Evolutionary conservation across 2,797 vertebrate genomes (phyloP).

Genomic region (Centroberyx gerrardi): DNA sequence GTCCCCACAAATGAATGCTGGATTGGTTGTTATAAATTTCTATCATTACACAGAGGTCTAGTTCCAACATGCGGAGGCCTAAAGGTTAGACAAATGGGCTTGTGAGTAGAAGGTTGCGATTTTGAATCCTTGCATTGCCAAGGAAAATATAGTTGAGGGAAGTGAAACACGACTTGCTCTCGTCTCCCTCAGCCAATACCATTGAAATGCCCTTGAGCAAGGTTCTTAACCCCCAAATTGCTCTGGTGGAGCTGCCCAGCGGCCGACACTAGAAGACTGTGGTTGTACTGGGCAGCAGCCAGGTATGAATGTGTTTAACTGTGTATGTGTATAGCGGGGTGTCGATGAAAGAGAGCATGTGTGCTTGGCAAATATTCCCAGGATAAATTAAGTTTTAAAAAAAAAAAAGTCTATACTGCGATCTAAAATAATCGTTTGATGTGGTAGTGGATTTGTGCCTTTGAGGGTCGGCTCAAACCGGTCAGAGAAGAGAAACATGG

Average conservation of each 20-base stretch:
- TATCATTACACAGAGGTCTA: slow-evolving; percentile 43
- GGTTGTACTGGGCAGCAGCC: slow-evolving; percentile 65
- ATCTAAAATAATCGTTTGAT: slow-evolving; percentile 67
- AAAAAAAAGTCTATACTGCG: slow-evolving; percentile 63
- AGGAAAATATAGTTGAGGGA: slow-evolving; percentile 53
- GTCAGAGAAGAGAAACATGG: slow-evolving; percentile 45
- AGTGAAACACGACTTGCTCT: slow-evolving; percentile 51
- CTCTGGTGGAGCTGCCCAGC: slow-evolving; percentile 62
- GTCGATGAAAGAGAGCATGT: slow-evolving; percentile 76
- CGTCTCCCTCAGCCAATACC: slow-evolving; percentile 48
- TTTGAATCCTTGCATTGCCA: slow-evolving; percentile 45
- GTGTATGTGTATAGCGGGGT: slow-evolving; percentile 67
- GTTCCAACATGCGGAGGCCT: slow-evolving; percentile 28
- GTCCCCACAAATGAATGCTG: slow-evolving; percentile 5
- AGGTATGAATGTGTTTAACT: slow-evolving; percentile 71
- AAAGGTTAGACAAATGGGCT: slow-evolving; percentile 41
- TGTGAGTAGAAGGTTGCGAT: slow-evolving; percentile 48
- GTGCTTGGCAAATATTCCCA: slow-evolving; percentile 78
- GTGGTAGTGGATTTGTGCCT: slow-evolving; percentile 69
- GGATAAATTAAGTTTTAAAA: slow-evolving; percentile 73
- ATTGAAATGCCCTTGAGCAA: slow-evolving; percentile 65
- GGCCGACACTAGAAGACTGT: slow-evolving; percentile 72
- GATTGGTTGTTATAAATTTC: slow-evolving; percentile 34
- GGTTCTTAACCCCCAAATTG: slow-evolving; percentile 64
- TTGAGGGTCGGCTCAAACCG: slow-evolving; percentile 66